phyloP scores from a whole-genome alignment of 2,888 invertebrate species.

The Luperina nickerlii region DNA sequence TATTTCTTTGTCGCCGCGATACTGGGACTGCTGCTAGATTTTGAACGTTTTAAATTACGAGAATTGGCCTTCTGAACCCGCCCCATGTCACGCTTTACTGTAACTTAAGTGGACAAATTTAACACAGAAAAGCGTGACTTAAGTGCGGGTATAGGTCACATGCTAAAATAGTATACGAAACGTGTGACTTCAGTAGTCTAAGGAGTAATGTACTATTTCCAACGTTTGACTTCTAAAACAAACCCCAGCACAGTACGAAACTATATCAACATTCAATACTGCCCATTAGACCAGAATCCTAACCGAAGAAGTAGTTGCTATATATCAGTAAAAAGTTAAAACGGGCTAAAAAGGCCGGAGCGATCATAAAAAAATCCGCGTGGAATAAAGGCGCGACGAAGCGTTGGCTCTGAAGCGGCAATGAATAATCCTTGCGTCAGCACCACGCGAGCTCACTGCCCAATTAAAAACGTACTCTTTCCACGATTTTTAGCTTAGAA shows the following conservation, averaged over 20 bases:
- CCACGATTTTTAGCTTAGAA: slow-evolving; percentile 90
- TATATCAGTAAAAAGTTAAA: slow-evolving; percentile 72
- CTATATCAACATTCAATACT: slow-evolving; percentile 46
- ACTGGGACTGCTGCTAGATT: no score
- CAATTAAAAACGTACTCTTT: slow-evolving; percentile 90
- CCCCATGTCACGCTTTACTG: no score
- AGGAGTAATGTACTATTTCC: neutral
- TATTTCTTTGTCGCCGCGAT: no score
- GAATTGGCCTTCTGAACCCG: neutral
- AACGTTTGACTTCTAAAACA: neutral
- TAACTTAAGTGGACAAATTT: neutral
- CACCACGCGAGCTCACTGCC: slow-evolving; percentile 87
- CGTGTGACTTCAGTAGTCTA: neutral
- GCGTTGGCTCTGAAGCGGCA: slow-evolving; percentile 86
- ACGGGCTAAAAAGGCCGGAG: slow-evolving; percentile 69
- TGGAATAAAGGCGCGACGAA: slow-evolving; percentile 82
- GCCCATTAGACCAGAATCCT: slow-evolving; percentile 46
- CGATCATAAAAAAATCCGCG: slow-evolving; percentile 79
- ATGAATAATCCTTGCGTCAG: slow-evolving; percentile 90
- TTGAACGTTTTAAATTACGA: no score
- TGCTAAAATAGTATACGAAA: neutral
- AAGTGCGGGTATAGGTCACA: neutral
- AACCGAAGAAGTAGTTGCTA: slow-evolving; percentile 58
- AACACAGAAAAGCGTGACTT: neutral
- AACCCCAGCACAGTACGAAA: slow-evolving; percentile 7